Percentiles rank a stretch among this genome's conserved stretches.
Conservation (phyloP, 2,888 invertebrate genomes). For the Hydropsyche betteni region DNA sequence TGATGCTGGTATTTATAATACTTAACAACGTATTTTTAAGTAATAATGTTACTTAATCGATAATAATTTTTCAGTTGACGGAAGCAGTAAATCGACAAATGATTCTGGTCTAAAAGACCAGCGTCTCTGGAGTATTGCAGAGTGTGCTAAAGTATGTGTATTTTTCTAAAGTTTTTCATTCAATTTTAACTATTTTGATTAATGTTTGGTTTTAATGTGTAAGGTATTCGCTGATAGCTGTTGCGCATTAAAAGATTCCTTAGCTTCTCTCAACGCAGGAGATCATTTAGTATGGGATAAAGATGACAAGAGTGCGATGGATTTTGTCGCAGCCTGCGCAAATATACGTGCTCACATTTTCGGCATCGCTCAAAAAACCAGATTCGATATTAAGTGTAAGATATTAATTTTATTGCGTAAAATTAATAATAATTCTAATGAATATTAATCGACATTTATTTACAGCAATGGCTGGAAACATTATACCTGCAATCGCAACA, state of each 20-base stretch:
- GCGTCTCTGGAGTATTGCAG: conserved; percentile 79
- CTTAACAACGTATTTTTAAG: neutral
- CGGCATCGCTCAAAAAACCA: conserved; percentile 84
- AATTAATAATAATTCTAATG: conserved; percentile 1
- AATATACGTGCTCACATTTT: conserved; percentile 93
- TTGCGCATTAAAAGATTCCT: conserved; percentile 68
- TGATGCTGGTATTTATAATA: conserved; percentile 59
- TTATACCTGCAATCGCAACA: conserved; percentile 98
- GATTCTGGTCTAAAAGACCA: conserved; percentile 74
- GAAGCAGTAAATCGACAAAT: conserved; percentile 63
- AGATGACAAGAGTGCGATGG: conserved; percentile 91
- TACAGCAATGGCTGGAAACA: conserved; percentile 97
- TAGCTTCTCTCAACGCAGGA: conserved; percentile 65
- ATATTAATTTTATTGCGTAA: too few species aligned
- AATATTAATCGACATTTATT: conserved; percentile 46
- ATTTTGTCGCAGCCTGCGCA: conserved; percentile 95
- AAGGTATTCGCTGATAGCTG: conserved; percentile 77
- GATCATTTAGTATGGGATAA: conserved; percentile 96
- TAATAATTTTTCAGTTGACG: conserved; percentile 56
- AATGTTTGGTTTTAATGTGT: neutral
- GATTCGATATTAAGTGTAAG: conserved; percentile 95
- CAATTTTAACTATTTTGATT: too few species aligned
- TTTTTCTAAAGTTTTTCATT: too few species aligned
- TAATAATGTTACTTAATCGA: neutral
- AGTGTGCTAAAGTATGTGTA: conserved; percentile 68